Conservation (phyloP, 2,113 vertebrate species). For the Gopherus flavomarginatus region DNA sequence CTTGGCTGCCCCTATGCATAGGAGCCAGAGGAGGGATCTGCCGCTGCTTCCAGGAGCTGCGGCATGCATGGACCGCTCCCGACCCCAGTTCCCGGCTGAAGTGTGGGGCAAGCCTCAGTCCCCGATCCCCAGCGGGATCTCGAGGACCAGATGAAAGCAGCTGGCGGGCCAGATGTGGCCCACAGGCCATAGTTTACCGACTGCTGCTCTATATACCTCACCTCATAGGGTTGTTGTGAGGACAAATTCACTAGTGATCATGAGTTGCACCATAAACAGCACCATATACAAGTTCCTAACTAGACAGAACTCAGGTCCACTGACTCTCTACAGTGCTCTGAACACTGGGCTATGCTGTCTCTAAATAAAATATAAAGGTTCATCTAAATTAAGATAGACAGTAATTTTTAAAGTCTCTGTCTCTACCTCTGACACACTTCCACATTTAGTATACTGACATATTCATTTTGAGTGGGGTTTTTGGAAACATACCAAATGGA, state of each 20-base stretch:
- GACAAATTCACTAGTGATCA: not conserved
- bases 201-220: not conserved
- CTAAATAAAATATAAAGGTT: not conserved
- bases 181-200: no score
- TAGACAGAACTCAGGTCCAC: not conserved
- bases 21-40: no score
- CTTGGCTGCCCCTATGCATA: no score
- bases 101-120: no score
- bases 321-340: not conserved
- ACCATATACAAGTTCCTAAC: not conserved
- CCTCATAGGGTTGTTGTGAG: rapidly evolving
- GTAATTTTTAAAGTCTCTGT: not conserved
- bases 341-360: rapidly evolving
- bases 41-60: no score
- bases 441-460: not conserved
- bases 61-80: no score
- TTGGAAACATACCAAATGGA: not conserved
- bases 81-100: no score
- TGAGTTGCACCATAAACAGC: not conserved
- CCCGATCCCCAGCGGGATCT: no score
- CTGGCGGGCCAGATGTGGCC: no score
- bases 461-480: not conserved
- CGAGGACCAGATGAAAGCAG: no score
- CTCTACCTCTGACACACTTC: not conserved
- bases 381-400: slow-evolving; percentile 34